Conservation (phyloP, 2,113 vertebrate genomes). For the Neopipo cinnamomea region DNA sequence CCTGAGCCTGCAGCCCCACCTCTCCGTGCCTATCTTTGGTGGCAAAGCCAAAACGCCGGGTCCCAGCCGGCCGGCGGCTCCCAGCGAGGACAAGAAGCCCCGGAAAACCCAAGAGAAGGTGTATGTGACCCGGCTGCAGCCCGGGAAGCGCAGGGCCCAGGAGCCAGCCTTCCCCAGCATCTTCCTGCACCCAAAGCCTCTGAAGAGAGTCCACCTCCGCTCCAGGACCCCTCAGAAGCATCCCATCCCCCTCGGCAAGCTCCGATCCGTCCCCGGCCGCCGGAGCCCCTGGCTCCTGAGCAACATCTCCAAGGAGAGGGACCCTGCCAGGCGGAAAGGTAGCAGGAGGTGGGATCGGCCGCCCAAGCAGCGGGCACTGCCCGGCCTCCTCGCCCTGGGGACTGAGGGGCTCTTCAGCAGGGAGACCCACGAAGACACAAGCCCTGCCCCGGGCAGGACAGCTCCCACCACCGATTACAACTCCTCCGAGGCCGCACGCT, state of each 20-base stretch:
- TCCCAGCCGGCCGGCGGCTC: neutral
- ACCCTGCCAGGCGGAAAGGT: neutral
- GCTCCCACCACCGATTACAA: conserved; percentile 23
- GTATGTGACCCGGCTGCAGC: conserved; percentile 88
- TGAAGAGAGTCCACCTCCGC: conserved; percentile 76
- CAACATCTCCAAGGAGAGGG: conserved; percentile 60
- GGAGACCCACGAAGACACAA: neutral
- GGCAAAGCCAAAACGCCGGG: conserved; percentile 70
- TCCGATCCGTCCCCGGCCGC: neutral
- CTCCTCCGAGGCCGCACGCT: conserved; percentile 50
- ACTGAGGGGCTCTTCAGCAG: neutral
- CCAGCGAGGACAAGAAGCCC: neutral
- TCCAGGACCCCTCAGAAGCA: conserved; percentile 59
- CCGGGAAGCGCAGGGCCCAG: conserved; percentile 60
- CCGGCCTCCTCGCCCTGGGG: neutral
- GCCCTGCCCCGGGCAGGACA: neutral
- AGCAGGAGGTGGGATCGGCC: neutral
- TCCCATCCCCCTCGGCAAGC: neutral
- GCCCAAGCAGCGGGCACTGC: neutral
- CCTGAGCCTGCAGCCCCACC: conserved; percentile 66
- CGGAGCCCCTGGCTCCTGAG: conserved; percentile 53
- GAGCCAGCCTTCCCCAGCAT: conserved; percentile 77
- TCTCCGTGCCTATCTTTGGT: conserved; percentile 74
- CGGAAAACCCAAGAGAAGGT: conserved; percentile 80
- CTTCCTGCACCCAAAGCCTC: conserved; percentile 83